Percentiles rank a stretch among this genome's conserved stretches.
Evolutionary conservation across 2,888 invertebrate genomes (phyloP).

Genomic region (Steinernema carpocapsae): DNA sequence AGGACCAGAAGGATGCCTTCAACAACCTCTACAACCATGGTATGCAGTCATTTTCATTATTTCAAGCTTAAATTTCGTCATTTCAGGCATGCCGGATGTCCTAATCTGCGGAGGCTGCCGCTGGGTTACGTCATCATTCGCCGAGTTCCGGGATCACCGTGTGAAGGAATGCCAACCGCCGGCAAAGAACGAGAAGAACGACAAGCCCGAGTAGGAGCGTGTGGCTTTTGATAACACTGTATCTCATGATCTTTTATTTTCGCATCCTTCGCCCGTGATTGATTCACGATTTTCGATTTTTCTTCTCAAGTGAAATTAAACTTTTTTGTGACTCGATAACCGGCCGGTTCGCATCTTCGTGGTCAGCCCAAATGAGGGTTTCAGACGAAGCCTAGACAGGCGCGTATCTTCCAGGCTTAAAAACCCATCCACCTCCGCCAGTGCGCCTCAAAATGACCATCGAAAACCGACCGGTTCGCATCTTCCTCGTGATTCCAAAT

Average conservation of each 20-base stretch:
- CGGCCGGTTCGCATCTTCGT: too few species aligned
- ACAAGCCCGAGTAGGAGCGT: neutral
- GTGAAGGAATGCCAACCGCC: slow-evolving; percentile 74
- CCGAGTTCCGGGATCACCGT: slow-evolving; percentile 78
- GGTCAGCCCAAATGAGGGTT: too few species aligned
- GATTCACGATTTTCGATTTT: neutral
- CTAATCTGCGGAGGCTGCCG: slow-evolving; percentile 80
- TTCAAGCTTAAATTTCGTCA: neutral
- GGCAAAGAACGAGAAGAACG: slow-evolving; percentile 1
- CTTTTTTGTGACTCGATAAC: neutral
- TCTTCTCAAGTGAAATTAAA: neutral
- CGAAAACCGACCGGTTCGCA: too few species aligned
- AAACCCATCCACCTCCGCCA: too few species aligned
- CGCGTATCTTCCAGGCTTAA: too few species aligned
- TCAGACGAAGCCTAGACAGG: too few species aligned
- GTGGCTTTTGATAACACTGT: neutral
- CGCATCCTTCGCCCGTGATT: too few species aligned
- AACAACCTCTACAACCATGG: slow-evolving; percentile 21
- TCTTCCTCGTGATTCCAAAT: too few species aligned
- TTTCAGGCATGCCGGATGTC: slow-evolving; percentile 77
- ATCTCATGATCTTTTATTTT: neutral
- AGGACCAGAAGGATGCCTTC: neutral
- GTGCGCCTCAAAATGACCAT: too few species aligned
- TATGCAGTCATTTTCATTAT: neutral
- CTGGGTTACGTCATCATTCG: slow-evolving; percentile 78